phyloP scores from a whole-genome alignment of 2,797 vertebrate species.

The Leuciscus waleckii region DNA sequence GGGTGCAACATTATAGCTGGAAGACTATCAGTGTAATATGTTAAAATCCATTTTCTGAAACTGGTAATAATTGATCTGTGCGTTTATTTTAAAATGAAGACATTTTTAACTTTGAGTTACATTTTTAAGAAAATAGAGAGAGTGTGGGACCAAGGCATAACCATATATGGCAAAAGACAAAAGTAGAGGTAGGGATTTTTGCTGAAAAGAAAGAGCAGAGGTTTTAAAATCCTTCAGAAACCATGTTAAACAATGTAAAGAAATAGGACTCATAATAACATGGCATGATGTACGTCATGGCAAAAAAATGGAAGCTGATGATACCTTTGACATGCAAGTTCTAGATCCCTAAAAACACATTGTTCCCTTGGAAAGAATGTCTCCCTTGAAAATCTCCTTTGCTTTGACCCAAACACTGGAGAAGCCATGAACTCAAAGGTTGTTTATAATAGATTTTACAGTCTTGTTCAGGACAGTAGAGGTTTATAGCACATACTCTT shows the following conservation, averaged over 20 bases:
- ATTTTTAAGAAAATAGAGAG: background rate
- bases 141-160: background rate
- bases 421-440: slow-evolving; percentile 16
- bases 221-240: background rate
- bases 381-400: background rate
- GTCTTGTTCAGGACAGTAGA: background rate
- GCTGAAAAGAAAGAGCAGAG: background rate
- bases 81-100: background rate
- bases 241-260: background rate
- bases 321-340: background rate
- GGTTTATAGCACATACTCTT: background rate
- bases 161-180: slow-evolving; percentile 33
- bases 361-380: background rate
- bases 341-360: background rate
- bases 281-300: background rate
- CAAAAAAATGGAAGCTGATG: background rate
- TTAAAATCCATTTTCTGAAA: background rate
- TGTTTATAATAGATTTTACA: background rate
- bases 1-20: background rate
- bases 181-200: background rate
- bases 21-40: background rate
- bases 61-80: slow-evolving; percentile 17
- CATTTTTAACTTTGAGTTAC: slow-evolving; percentile 2
- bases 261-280: background rate
- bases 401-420: background rate